These are phyloP conservation scores for Elegia similella DNA, from an alignment of 2,888 invertebrate genomes.

Conservation along the genomic window DNA sequence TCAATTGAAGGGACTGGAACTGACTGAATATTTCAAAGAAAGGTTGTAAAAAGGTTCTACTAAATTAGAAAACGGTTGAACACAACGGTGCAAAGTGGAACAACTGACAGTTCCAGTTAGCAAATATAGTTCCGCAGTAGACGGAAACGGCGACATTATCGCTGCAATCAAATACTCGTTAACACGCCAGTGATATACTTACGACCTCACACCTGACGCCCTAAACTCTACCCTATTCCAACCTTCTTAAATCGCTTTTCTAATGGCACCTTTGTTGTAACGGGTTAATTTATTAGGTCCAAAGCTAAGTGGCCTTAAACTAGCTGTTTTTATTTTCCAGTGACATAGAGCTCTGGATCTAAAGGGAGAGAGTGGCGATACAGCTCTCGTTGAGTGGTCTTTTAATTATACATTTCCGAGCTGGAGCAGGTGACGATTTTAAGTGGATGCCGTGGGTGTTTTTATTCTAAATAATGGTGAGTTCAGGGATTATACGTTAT, in stretches of 20 bases:
- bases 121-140: conserved; percentile 25
- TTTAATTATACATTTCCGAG: conserved; percentile 4
- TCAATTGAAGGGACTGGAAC: no score
- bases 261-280: background rate
- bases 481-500: background rate
- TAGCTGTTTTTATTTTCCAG: conserved; percentile 19
- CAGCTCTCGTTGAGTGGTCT: conserved; percentile 5
- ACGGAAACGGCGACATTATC: conserved; percentile 46
- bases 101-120: conserved; percentile 12
- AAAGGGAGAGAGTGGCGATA: background rate
- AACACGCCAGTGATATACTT: conserved; percentile 36
- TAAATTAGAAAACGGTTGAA: conserved; percentile 17
- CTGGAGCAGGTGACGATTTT: conserved; percentile 12
- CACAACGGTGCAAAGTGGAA: background rate
- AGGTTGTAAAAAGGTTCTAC: conserved; percentile 6
- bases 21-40: background rate
- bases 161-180: conserved; percentile 61
- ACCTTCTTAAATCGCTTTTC: background rate
- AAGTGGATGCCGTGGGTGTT: background rate
- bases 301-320: conserved; percentile 19
- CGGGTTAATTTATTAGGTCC: conserved; percentile 17
- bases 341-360: background rate
- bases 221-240: conserved; percentile 4
- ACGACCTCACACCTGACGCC: background rate
- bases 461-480: conserved; percentile 4